Evolutionary conservation across 2,888 invertebrate species (phyloP), one percentile per base, ranked within the genome.

Genomic region (Aphidius colemani): DNA sequence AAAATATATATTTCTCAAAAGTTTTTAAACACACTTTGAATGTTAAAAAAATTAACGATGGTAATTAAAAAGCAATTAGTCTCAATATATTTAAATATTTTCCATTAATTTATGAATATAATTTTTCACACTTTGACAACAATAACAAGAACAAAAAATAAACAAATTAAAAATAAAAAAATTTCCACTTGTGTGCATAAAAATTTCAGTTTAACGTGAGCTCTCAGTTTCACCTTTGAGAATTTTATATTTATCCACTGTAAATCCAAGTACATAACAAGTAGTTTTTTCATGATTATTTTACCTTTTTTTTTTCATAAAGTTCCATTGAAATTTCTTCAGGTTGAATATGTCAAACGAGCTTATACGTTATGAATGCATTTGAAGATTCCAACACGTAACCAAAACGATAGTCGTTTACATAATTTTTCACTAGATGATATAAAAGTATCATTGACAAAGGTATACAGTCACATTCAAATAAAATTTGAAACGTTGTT

Each of bases 91-190:
- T 48, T 7, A 48, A 48, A 48, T 48, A 13, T 48, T 48, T 48
- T 48, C 1, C 13, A 48, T 10, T 4, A n/a, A n/a, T 30, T 5
- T 2, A 30, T 30, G 2, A 1, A 13, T 13, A 13, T 13, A 13
- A 13, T 18, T 18, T 18, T 10, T n/a, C 7, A 43, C 8, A 43
- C 7, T 6, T 53, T 41, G 41, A 18, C 30, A 30, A 43, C 30
- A 46, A 56, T 30, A 56, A 56, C 45, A 30, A n/a, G 2, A 45
- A 40, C 11, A 45, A 56, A 56, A 56, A 45, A 56, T 10, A 43
- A 7, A 30, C 8, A 7, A 8, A 18, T 30, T 46, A 45, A 56
- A 56, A 45, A 30, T 18, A 30, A 18, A 30, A 45, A 44, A 56
- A 56, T 30, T 9, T n/a, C 13, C 10, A 10, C 53, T 30, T 10